phyloP scores from a whole-genome alignment of 2,797 vertebrate species.

The Heliangelus exortis region DNA sequence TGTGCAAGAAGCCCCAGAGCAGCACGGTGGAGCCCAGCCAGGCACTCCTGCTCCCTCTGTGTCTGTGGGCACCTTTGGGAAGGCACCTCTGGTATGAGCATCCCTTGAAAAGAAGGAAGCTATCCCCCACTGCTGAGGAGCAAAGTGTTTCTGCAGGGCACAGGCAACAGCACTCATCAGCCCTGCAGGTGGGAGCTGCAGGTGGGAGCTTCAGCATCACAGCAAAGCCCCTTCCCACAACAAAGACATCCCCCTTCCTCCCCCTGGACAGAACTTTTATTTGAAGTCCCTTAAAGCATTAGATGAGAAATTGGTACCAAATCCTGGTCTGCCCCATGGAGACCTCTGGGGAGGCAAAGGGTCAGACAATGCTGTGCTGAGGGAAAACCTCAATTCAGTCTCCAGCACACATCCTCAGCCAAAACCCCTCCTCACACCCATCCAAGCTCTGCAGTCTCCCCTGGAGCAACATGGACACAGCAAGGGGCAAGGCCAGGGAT shows the following conservation, averaged over 20 bases:
- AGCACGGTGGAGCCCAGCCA: rapidly evolving
- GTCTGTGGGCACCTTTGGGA: rapidly evolving
- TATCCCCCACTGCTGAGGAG: background rate
- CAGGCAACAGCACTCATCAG: background rate
- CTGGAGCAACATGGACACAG: background rate
- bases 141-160: background rate
- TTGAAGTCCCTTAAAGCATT: background rate
- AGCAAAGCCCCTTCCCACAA: background rate
- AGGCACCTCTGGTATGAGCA: background rate
- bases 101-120: background rate
- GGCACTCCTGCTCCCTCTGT: background rate
- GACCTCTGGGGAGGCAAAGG: rapidly evolving
- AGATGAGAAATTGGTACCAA: background rate
- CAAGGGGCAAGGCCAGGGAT: background rate
- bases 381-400: background rate
- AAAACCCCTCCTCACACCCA: background rate
- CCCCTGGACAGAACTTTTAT: background rate
- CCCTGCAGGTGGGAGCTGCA: too few species aligned
- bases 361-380: background rate
- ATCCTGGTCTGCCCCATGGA: rapidly evolving
- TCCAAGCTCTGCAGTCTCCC: background rate
- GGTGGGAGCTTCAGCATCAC: background rate
- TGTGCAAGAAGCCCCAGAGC: rapidly evolving
- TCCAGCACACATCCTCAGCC: background rate
- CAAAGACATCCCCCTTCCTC: background rate